These are phyloP conservation scores for Strix aluco DNA, from an alignment of 2,113 vertebrate genomes.

Conservation along the genomic window DNA sequence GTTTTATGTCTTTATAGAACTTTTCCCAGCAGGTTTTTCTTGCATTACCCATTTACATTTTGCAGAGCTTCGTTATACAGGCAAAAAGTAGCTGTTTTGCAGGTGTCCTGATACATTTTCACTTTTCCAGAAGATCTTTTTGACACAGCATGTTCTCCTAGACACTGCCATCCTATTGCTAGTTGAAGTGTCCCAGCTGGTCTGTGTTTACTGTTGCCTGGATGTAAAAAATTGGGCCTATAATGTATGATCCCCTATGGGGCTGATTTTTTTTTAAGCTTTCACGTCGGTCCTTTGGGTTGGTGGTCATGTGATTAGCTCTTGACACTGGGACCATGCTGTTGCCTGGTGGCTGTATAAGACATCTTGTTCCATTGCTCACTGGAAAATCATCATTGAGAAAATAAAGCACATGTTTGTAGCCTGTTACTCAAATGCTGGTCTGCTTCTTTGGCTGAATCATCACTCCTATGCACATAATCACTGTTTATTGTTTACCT, in stretches of 20 bases:
- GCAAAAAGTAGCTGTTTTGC: constrained; percentile 3
- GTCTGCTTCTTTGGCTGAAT: constrained; percentile 50
- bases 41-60: not conserved
- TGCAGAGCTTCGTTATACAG: not conserved
- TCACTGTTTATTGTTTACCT: constrained; percentile 63
- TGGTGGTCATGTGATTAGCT: not conserved
- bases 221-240: not conserved
- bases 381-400: not conserved
- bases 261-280: not conserved
- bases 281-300: not conserved
- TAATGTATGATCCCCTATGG: not conserved
- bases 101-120: constrained; percentile 35
- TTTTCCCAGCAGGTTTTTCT: not conserved
- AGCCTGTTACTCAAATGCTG: constrained; percentile 41
- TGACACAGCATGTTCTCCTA: not conserved
- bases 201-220: not conserved
- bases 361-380: constrained; percentile 13
- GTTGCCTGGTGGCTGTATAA: constrained; percentile 1
- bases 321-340: not conserved
- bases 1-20: not conserved
- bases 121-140: constrained; percentile 16
- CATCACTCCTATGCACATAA: constrained; percentile 45
- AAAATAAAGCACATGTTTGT: constrained; percentile 35
- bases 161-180: not conserved
- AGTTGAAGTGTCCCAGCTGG: constrained; percentile 27